phyloP scores from a whole-genome alignment of 2,797 vertebrate species.

The Helostoma temminkii region DNA sequence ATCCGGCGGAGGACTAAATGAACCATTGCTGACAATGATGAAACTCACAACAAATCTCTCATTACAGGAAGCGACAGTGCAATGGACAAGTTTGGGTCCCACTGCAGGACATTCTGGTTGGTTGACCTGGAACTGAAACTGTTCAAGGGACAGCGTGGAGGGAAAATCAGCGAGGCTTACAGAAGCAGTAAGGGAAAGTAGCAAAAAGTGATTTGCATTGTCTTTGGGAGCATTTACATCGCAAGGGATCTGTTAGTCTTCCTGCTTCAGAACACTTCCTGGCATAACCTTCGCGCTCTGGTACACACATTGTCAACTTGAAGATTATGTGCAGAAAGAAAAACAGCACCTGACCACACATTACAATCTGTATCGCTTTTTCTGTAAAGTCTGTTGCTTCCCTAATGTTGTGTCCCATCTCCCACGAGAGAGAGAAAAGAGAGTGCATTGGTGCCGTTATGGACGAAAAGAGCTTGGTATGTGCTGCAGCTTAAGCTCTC shows the following conservation, averaged over 20 bases:
- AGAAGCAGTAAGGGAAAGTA: conserved; percentile 44
- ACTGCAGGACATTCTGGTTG: conserved; percentile 45
- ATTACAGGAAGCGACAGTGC: conserved; percentile 63
- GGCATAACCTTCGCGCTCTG: conserved; percentile 44
- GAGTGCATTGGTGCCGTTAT: conserved; percentile 22
- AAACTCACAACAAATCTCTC: conserved; percentile 66
- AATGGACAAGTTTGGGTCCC: conserved; percentile 24
- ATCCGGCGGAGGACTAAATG: conserved; percentile 47
- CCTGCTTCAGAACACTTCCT: conserved; percentile 71
- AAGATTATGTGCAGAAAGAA: conserved; percentile 61
- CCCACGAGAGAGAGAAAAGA: conserved; percentile 12
- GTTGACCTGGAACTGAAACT: conserved; percentile 66
- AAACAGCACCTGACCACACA: conserved; percentile 54
- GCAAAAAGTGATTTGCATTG: conserved; percentile 33
- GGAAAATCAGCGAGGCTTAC: conserved; percentile 47
- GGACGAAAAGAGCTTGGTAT: conserved; percentile 50
- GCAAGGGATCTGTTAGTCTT: conserved; percentile 51
- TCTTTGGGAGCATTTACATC: conserved; percentile 36
- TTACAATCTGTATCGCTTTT: conserved; percentile 20
- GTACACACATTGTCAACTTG: conserved; percentile 50
- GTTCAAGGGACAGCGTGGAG: conserved; percentile 29
- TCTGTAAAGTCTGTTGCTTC: conserved; percentile 8
- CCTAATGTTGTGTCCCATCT: not conserved
- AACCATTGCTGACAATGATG: conserved; percentile 61
- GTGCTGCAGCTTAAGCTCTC: conserved; percentile 59